A percentile compares a stretch with the other conserved stretches of the same genome.
Evolutionary conservation across 2,113 vertebrate species (phyloP).

Genomic region (Chaenocephalus aceratus): DNA sequence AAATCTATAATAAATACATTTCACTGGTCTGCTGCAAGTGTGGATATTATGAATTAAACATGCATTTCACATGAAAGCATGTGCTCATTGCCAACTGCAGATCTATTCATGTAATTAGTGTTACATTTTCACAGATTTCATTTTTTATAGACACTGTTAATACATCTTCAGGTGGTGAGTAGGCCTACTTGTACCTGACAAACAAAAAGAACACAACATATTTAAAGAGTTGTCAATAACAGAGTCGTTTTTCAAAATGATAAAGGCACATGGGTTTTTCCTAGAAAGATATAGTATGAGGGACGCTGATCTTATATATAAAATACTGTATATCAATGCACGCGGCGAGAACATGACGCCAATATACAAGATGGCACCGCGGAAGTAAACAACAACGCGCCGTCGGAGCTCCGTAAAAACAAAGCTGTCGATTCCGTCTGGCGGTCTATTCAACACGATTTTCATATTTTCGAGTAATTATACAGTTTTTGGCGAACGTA

Average conservation of each 20-base stretch:
- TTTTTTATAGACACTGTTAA: neutral
- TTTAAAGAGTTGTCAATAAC: neutral
- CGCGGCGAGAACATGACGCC: too few relatives aligned
- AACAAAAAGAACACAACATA: neutral
- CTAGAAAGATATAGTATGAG: neutral
- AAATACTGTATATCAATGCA: too few relatives aligned
- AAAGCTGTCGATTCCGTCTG: too few relatives aligned
- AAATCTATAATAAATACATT: constrained; percentile 24
- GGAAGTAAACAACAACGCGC: too few relatives aligned
- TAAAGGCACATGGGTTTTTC: neutral
- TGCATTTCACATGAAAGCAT: neutral
- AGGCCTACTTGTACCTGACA: neutral
- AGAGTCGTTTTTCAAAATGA: too few relatives aligned
- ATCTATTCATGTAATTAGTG: constrained; percentile 17
- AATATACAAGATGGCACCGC: too few relatives aligned
- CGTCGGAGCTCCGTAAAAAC: too few relatives aligned
- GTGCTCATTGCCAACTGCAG: neutral
- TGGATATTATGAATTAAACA: constrained; percentile 21
- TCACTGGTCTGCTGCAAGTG: constrained; percentile 1
- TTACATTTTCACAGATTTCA: neutral
- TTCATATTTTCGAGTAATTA: too few relatives aligned
- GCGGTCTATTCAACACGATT: too few relatives aligned
- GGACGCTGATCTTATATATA: too few relatives aligned
- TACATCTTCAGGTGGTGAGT: neutral
- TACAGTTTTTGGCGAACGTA: too few relatives aligned